Base-by-base conservation (phyloP, 2,797 vertebrate genomes). In the Zalophus californianus region DNA sequence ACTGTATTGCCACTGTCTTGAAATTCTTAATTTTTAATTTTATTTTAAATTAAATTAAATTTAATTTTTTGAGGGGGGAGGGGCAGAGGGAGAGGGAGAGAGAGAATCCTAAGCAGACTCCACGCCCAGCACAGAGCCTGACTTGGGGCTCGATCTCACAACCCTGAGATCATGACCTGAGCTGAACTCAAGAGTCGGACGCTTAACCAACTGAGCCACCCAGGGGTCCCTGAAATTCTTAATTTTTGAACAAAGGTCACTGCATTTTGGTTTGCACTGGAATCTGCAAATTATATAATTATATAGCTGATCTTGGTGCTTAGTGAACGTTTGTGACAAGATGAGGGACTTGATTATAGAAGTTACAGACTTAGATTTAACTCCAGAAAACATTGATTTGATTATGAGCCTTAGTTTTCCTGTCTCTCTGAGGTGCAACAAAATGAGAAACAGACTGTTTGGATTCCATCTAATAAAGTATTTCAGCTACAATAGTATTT, bases 281-380 rank as follows among this genome's bases (percentile, higher is more conserved):
- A n/a, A 14, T 35, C 48, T 85, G 41, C 62, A 64, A 32, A 32
- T 32, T 35, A 35, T 35, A 35, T 35, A 52, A 60, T 86, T n/a
- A 54, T 50, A 50, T 80, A 52, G 64, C 48, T 48, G 25, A 72
- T 87, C 27, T 79, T 75, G 4, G 14, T 83, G 54, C 66, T 95
- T 18, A n/a, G 3, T 64, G 70, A 38, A n/a, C 86, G 27, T 15
- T 72, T 92, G 54, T 77, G 84, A 93, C 84, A 85, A 48, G 60
- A 70, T 64, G 32, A 60, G 32, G 87, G 48, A 80, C 50, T 83
- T 95, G 35, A 38, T 41, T 62, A 9, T 50, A 73, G 41, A 50
- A 73, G 38, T 83, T 64, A 86, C 86, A 87, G 68, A 50, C 2
- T 35, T 85, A 38, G 79, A 66, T 93, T 95, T 86, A 60, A n/a